Conservation (phyloP, 2,888 invertebrate species). For the Leptinotarsa haldemani region DNA sequence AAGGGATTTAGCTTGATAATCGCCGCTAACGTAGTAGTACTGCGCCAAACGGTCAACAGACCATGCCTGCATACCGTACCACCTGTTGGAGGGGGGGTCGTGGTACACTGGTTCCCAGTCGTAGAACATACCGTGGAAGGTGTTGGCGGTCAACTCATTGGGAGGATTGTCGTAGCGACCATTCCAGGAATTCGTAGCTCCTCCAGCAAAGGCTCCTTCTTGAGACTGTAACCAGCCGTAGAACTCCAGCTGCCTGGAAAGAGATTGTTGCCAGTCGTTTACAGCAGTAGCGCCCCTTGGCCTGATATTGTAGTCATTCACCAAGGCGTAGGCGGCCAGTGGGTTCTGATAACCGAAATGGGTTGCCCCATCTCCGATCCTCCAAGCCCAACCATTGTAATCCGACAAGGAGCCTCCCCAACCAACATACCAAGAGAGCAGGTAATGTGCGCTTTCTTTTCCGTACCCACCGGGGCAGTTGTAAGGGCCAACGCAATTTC, state of each 20-base stretch:
- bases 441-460: conserved; percentile 51
- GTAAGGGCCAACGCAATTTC: conserved; percentile 46
- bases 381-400: conserved; percentile 49
- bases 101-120: conserved; percentile 54
- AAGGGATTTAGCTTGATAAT: conserved; percentile 42
- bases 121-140: conserved; percentile 52
- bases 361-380: conserved; percentile 51
- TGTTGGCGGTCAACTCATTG: conserved; percentile 43
- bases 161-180: conserved; percentile 50
- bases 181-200: conserved; percentile 52
- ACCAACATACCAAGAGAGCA: conserved; percentile 50
- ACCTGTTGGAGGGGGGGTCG: conserved; percentile 53
- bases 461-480: conserved; percentile 46
- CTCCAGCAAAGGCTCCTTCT: conserved; percentile 53
- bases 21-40: conserved; percentile 51
- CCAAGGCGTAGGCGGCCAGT: conserved; percentile 48
- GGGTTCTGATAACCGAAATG: conserved; percentile 54
- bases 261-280: conserved; percentile 49
- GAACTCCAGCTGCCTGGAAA: conserved; percentile 50
- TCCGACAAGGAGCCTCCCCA: conserved; percentile 49
- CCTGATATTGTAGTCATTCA: conserved; percentile 46
- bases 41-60: conserved; percentile 51
- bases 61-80: conserved; percentile 54
- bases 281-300: conserved; percentile 49
- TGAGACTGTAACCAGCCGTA: conserved; percentile 49